Percentiles rank a stretch among this genome's conserved stretches.
phyloP scores from a whole-genome alignment of 1,140 invertebrate species.

The Contarinia nasturtii region DNA sequence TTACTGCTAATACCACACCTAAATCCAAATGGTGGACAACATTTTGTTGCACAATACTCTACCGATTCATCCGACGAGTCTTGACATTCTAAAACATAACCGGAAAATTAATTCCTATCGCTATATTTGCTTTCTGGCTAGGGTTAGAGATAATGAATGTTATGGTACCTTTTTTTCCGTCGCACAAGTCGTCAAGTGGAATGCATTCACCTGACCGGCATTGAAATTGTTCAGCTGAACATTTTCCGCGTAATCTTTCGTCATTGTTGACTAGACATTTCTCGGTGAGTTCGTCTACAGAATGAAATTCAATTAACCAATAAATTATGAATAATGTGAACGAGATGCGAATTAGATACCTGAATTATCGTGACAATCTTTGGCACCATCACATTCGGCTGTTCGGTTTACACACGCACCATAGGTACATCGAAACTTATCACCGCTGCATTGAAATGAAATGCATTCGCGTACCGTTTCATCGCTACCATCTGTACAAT shows the following conservation, averaged over 20 bases:
- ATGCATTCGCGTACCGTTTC: conserved; percentile 26
- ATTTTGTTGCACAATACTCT: too few species aligned
- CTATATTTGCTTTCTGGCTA: too few species aligned
- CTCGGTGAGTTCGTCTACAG: not conserved
- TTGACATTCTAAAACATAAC: too few species aligned
- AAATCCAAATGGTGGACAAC: too few species aligned
- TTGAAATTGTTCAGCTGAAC: not conserved
- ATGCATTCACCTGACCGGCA: conserved; percentile 1
- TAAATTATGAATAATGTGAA: too few species aligned
- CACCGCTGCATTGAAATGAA: conserved; percentile 18
- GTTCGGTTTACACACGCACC: conserved; percentile 41
- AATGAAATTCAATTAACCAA: too few species aligned
- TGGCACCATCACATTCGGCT: conserved; percentile 33
- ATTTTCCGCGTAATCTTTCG: not conserved
- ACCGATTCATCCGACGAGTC: too few species aligned
- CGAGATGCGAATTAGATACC: conserved; percentile 28
- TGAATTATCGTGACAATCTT: conserved; percentile 46
- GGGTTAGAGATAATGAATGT: too few species aligned
- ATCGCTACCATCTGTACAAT: conserved; percentile 45
- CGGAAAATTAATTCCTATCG: too few species aligned
- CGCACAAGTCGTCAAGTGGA: conserved; percentile 8
- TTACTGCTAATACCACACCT: too few species aligned
- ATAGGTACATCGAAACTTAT: conserved; percentile 28
- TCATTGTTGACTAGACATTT: not conserved
- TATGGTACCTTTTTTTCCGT: conserved; percentile 4